These are phyloP conservation scores for Mustelus asterias DNA, from an alignment of 2,113 vertebrate genomes.

Conservation along the genomic window DNA sequence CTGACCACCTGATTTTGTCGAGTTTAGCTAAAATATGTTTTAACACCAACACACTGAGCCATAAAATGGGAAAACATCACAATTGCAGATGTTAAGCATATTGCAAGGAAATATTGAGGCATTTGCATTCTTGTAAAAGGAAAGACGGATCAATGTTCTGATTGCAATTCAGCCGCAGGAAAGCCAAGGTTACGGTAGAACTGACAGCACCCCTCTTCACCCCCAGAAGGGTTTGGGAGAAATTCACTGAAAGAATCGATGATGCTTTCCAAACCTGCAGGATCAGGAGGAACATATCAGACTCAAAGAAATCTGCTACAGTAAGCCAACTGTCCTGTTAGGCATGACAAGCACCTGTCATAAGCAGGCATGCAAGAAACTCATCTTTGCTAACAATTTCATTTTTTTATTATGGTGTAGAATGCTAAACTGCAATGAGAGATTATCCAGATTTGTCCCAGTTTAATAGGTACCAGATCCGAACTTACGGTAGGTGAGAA, in stretches of 20 bases:
- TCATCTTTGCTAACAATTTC: conserved; percentile 2
- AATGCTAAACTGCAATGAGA: not conserved
- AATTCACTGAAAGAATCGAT: not conserved
- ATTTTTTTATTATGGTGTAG: not conserved
- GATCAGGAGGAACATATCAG: conserved; percentile 21
- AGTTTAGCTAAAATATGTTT: not conserved
- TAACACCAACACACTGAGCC: not conserved
- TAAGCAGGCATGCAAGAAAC: not conserved
- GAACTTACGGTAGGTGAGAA: not conserved
- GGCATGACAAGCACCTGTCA: conserved; percentile 1
- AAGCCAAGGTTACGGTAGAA: not conserved
- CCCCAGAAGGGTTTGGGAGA: not conserved
- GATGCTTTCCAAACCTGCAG: not conserved
- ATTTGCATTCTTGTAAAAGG: not conserved
- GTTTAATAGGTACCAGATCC: not conserved
- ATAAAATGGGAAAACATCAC: not conserved
- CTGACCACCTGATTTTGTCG: not conserved
- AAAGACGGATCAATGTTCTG: not conserved
- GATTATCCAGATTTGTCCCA: not conserved
- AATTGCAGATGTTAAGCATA: not conserved
- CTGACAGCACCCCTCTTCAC: not conserved
- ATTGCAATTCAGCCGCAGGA: not conserved
- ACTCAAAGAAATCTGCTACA: not conserved
- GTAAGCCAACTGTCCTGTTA: not conserved
- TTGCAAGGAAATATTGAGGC: not conserved